These are phyloP conservation scores for Dicaeum eximium DNA, from an alignment of 2,113 vertebrate genomes.

Conservation along the genomic window DNA sequence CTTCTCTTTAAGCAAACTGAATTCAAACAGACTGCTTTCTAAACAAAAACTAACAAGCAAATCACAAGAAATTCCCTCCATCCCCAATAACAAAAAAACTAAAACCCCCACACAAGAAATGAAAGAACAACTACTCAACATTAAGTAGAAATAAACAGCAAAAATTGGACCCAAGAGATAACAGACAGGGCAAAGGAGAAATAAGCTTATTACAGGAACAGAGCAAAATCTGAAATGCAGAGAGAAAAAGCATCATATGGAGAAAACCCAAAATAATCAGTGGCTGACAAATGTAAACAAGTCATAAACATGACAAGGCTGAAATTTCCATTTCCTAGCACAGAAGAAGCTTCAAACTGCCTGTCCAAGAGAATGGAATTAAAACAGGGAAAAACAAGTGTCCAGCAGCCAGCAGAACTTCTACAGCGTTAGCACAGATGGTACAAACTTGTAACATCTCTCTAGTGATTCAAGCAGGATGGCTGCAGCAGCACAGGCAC, in stretches of 20 bases:
- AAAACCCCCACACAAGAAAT: background rate
- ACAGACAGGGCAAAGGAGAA: background rate
- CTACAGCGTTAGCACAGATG: background rate
- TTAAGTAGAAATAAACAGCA: background rate
- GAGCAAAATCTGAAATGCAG: background rate
- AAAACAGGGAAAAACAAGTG: background rate
- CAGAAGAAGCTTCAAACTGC: background rate
- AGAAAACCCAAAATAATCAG: background rate
- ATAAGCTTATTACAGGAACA: background rate
- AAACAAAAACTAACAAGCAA: background rate
- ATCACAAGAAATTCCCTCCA: background rate
- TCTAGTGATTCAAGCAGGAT: background rate
- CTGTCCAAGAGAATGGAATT: background rate
- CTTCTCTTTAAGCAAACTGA: background rate
- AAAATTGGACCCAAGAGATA: background rate
- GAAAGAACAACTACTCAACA: background rate
- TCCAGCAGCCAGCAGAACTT: background rate
- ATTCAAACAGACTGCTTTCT: background rate
- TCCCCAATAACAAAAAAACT: background rate
- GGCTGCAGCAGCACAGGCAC: background rate
- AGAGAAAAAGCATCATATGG: background rate
- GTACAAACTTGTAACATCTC: background rate
- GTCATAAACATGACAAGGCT: background rate
- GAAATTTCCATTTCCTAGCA: background rate
- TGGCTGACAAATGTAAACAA: background rate